A percentile compares a stretch with the other conserved stretches of the same genome.
These are phyloP conservation scores for Lottia gigantea DNA, from an alignment of 2,888 invertebrate genomes.

Conservation along the genomic window DNA sequence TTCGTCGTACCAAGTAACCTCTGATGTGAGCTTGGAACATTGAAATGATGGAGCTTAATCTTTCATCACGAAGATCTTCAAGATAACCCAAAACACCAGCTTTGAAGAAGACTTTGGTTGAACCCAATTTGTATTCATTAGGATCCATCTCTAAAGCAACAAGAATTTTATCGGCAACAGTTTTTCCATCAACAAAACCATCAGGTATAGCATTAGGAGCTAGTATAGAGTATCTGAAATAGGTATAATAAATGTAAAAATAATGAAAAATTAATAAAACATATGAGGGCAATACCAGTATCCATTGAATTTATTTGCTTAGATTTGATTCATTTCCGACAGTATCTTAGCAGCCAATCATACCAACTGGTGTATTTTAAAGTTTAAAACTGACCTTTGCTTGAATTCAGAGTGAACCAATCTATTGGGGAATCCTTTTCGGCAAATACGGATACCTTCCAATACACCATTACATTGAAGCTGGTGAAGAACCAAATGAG, in stretches of 20 bases:
- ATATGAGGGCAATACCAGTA: too few species aligned
- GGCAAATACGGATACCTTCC: slow-evolving; percentile 99
- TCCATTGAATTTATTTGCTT: too few species aligned
- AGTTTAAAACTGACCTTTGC: slow-evolving; percentile 95
- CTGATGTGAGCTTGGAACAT: slow-evolving; percentile 90
- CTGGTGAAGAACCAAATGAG: slow-evolving; percentile 98
- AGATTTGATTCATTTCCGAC: too few species aligned
- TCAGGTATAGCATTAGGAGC: slow-evolving; percentile 81
- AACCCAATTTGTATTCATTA: slow-evolving; percentile 95
- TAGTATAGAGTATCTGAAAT: slow-evolving; percentile 89
- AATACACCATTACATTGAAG: slow-evolving; percentile 99
- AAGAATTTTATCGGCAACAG: slow-evolving; percentile 75
- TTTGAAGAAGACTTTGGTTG: slow-evolving; percentile 99
- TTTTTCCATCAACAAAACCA: slow-evolving; percentile 69
- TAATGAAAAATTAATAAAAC: too few species aligned
- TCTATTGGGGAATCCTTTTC: slow-evolving; percentile 98
- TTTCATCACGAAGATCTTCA: slow-evolving; percentile 99
- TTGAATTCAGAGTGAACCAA: slow-evolving; percentile 99
- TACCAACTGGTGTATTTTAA: too few species aligned
- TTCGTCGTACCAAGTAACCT: slow-evolving; percentile 76
- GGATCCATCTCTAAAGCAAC: slow-evolving; percentile 79
- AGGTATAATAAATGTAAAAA: neutral
- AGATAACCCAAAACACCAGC: slow-evolving; percentile 99
- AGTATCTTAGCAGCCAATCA: too few species aligned
- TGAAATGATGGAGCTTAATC: slow-evolving; percentile 92